phyloP scores from a whole-genome alignment of 2,888 invertebrate genomes.

The Diloba caeruleocephala region DNA sequence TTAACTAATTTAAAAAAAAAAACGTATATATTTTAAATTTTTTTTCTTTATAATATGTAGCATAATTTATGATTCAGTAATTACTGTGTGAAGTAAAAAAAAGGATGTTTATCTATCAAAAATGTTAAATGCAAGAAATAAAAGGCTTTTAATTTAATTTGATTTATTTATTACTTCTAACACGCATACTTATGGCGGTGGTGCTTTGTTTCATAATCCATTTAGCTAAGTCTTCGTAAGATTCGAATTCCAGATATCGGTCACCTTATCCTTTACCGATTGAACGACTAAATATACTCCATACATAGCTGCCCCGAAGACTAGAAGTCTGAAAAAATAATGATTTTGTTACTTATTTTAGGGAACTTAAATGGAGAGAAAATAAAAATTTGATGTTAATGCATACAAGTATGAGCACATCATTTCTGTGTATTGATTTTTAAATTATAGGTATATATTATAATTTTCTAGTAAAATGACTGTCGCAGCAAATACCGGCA shows the following conservation, averaged over 20 bases:
- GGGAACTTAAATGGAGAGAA: background rate
- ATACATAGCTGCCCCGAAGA: background rate
- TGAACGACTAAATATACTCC: slow-evolving; percentile 5
- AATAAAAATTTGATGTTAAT: background rate
- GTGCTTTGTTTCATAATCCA: slow-evolving; percentile 12
- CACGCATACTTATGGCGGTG: background rate
- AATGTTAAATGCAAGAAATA: too few relatives aligned
- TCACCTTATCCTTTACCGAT: background rate
- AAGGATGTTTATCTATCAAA: too few relatives aligned
- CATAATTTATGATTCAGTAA: too few relatives aligned
- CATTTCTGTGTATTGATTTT: background rate
- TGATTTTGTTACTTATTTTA: too few relatives aligned
- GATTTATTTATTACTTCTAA: too few relatives aligned
- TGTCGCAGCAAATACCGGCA: too few relatives aligned
- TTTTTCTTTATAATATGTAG: too few relatives aligned
- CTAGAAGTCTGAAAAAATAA: slow-evolving; percentile 12
- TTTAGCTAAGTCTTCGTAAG: slow-evolving; percentile 1
- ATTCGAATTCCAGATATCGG: background rate
- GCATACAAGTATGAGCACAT: slow-evolving; percentile 4
- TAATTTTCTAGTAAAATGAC: too few relatives aligned
- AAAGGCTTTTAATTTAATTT: too few relatives aligned
- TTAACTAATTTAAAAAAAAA: too few relatives aligned
- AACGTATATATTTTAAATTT: too few relatives aligned
- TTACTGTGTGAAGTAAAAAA: too few relatives aligned
- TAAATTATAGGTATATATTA: background rate